Evolutionary conservation across 2,113 vertebrate species (phyloP).

Genomic region (Microtus richardsoni): DNA sequence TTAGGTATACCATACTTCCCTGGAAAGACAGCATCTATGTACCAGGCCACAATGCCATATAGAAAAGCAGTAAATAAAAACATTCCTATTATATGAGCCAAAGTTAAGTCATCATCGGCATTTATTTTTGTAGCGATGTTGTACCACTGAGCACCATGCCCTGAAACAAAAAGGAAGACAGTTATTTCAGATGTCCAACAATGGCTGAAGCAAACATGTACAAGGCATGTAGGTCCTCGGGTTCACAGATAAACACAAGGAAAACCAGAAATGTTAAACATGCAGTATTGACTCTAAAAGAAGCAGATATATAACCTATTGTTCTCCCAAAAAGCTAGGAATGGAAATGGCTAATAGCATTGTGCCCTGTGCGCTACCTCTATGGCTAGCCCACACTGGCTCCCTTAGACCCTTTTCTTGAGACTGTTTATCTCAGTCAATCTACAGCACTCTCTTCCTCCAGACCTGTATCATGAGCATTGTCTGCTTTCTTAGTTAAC

Average conservation of each 20-base stretch:
- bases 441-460: neutral
- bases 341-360: no score
- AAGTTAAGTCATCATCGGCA: constrained; percentile 92
- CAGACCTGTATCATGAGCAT: neutral
- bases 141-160: constrained; percentile 94
- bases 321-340: neutral
- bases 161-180: constrained; percentile 79
- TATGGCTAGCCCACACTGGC: neutral
- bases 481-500: neutral
- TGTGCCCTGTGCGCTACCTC: no score
- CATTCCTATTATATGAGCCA: constrained; percentile 92
- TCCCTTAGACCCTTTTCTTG: neutral
- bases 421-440: neutral
- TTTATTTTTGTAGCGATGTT: constrained; percentile 90
- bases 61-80: constrained; percentile 91
- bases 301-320: neutral
- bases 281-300: neutral
- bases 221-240: neutral
- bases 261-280: neutral
- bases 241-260: no score
- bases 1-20: constrained; percentile 95
- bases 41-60: constrained; percentile 94
- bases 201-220: neutral
- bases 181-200: constrained; percentile 8
- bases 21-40: constrained; percentile 94